Evolutionary conservation across 2,888 invertebrate genomes (phyloP).

Genomic region (Erebia ligea): DNA sequence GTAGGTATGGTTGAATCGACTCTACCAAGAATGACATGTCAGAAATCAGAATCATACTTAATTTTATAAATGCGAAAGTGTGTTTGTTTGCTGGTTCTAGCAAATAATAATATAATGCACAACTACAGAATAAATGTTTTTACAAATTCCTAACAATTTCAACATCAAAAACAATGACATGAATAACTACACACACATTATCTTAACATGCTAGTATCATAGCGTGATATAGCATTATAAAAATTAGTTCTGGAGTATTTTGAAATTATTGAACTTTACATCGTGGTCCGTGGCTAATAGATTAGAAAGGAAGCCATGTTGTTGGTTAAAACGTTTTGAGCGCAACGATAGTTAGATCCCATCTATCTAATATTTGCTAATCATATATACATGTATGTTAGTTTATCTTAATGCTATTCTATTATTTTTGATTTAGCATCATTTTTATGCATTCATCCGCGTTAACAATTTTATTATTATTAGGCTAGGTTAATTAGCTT

Average conservation of each 20-base stretch:
- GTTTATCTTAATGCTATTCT: slow-evolving; percentile 22
- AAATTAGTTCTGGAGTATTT: slow-evolving; percentile 36
- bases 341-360: not conserved
- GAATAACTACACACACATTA: not conserved
- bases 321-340: slow-evolving; percentile 7
- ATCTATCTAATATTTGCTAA: too few relatives aligned
- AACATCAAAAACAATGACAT: slow-evolving; percentile 7
- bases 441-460: slow-evolving; percentile 36
- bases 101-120: not conserved
- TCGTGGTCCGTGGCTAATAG: slow-evolving; percentile 25
- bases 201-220: not conserved
- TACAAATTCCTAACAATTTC: not conserved
- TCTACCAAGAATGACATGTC: slow-evolving; percentile 11
- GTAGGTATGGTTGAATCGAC: not conserved
- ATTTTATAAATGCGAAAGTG: too few relatives aligned
- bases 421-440: slow-evolving; percentile 18
- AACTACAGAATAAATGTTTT: not conserved
- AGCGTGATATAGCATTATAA: slow-evolving; percentile 24
- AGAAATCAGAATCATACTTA: slow-evolving; percentile 22
- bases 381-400: too few relatives aligned
- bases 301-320: slow-evolving; percentile 26
- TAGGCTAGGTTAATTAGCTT: slow-evolving; percentile 32
- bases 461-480: slow-evolving; percentile 23
- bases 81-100: not conserved
- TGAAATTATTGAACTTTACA: slow-evolving; percentile 43